These are phyloP conservation scores for Osmoderma eremita DNA, from an alignment of 2,888 invertebrate genomes.

Conservation along the genomic window DNA sequence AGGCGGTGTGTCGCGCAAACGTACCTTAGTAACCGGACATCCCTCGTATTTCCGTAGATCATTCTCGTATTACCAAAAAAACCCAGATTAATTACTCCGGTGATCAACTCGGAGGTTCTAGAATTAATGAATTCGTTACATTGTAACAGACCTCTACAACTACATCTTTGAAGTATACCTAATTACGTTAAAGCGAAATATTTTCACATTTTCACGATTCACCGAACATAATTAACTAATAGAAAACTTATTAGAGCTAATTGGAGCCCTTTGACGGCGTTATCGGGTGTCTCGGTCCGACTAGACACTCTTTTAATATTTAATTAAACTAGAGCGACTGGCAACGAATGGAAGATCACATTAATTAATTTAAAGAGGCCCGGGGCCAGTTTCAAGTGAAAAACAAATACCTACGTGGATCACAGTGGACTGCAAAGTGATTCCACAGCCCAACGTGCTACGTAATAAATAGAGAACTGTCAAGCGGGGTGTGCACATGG, in stretches of 20 bases:
- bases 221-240: constrained; percentile 29
- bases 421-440: neutral
- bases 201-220: neutral
- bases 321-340: constrained; percentile 2
- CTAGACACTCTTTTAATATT: constrained; percentile 13
- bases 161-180: neutral
- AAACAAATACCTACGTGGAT: constrained; percentile 25
- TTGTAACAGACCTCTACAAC: no score
- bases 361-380: constrained; percentile 30
- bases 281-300: constrained; percentile 12
- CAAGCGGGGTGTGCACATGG: no score
- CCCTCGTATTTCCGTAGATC: no score
- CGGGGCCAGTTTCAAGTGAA: constrained; percentile 6
- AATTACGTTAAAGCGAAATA: neutral
- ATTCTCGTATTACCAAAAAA: no score
- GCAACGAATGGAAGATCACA: constrained; percentile 9
- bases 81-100: no score
- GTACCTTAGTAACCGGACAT: no score
- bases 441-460: neutral
- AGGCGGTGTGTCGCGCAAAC: no score
- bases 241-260: constrained; percentile 18
- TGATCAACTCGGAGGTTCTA: no score
- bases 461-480: neutral
- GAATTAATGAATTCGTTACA: no score
- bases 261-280: constrained; percentile 16